Percentiles rank a stretch among this genome's conserved stretches.
These are phyloP conservation scores for Torymus texanus DNA, from an alignment of 2,888 invertebrate species.

Conservation along the genomic window DNA sequence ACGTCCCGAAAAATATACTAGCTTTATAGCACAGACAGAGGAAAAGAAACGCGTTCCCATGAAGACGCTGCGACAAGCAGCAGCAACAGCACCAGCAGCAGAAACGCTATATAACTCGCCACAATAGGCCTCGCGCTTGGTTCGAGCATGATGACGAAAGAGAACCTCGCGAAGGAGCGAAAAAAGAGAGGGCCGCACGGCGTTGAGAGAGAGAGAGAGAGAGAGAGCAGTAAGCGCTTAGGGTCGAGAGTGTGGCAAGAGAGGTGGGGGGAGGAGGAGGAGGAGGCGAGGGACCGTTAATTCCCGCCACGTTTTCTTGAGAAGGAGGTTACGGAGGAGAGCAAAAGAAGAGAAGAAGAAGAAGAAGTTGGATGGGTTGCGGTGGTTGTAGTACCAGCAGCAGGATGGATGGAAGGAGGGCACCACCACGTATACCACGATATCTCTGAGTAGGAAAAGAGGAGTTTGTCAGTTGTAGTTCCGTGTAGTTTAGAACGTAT, in stretches of 20 bases:
- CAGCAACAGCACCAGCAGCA: no score
- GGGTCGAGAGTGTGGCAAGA: not conserved
- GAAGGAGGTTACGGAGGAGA: slow-evolving; percentile 40
- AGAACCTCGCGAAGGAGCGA: not conserved
- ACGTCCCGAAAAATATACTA: no score
- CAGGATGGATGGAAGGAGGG: not conserved
- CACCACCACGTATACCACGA: not conserved
- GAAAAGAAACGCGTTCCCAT: no score
- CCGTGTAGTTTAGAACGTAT: no score
- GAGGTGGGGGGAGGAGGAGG: not conserved
- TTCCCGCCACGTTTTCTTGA: slow-evolving; percentile 47
- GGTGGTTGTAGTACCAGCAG: not conserved
- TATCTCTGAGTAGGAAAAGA: not conserved
- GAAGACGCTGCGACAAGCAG: no score
- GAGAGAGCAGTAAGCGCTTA: not conserved
- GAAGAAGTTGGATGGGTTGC: no score
- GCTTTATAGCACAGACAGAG: no score
- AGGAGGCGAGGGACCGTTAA: slow-evolving; percentile 44
- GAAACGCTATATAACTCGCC: no score
- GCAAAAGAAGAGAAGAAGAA: not conserved
- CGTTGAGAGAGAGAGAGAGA: not conserved
- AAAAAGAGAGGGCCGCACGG: slow-evolving; percentile 3
- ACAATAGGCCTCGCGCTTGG: no score
- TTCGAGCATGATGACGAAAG: no score
- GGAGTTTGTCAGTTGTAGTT: not conserved